phyloP scores from a whole-genome alignment of 2,888 invertebrate species.

The Acanthosepion lycidas region DNA sequence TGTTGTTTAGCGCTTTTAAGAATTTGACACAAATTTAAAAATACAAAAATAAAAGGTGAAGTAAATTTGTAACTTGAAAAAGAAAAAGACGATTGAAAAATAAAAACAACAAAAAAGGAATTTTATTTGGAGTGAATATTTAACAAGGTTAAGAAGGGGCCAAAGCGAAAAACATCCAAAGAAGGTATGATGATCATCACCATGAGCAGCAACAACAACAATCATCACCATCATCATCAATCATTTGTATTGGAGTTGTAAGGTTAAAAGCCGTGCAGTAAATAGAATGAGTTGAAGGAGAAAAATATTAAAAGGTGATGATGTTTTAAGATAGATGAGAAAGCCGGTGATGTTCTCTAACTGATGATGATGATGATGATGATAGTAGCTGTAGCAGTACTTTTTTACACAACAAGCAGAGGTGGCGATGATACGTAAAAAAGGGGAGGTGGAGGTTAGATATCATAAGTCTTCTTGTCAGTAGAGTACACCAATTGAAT shows the following conservation, averaged over 20 bases:
- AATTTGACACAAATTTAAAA: no score
- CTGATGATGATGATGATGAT: not conserved
- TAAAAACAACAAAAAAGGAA: no score
- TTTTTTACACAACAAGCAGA: not conserved
- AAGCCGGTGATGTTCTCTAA: not conserved
- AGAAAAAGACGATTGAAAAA: no score
- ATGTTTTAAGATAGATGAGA: not conserved
- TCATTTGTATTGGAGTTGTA: not conserved
- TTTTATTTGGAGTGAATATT: no score
- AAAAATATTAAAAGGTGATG: not conserved
- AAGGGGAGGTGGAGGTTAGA: not conserved
- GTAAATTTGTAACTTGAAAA: no score
- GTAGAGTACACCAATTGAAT: not conserved
- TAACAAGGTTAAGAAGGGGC: not conserved
- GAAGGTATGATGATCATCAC: not conserved
- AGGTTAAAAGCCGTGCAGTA: not conserved
- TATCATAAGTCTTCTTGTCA: not conserved
- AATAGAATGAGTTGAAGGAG: slow-evolving; percentile 16
- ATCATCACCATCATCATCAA: not conserved
- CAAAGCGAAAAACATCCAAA: not conserved
- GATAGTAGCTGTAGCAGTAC: not conserved
- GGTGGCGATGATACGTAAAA: not conserved
- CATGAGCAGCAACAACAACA: not conserved
- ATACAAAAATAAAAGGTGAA: no score
- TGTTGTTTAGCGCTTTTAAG: no score